phyloP scores from a whole-genome alignment of 2,888 invertebrate genomes.

The Drosophila tanythrix region DNA sequence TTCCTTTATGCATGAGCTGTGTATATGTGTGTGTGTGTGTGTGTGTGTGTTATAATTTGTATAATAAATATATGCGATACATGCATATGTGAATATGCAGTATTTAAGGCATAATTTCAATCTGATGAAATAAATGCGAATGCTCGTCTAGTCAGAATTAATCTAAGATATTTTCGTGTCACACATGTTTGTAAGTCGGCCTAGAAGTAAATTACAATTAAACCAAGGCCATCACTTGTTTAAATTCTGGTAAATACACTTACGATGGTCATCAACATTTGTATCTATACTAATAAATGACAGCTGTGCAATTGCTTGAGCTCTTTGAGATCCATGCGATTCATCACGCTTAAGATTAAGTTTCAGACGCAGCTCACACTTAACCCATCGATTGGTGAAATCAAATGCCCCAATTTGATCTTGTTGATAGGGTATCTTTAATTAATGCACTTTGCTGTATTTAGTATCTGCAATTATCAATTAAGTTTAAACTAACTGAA shows the following conservation, averaged over 20 bases:
- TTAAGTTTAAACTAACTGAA: neutral
- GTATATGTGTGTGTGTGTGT: constrained; percentile 17
- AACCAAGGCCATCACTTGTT: neutral
- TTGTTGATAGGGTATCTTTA: neutral
- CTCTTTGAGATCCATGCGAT: neutral
- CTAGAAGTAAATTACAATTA: neutral
- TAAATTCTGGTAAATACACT: neutral
- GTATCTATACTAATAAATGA: neutral
- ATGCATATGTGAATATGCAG: neutral
- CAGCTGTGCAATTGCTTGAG: neutral
- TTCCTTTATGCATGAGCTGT: constrained; percentile 43
- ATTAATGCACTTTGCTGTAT: neutral
- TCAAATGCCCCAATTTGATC: neutral
- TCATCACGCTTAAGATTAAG: neutral
- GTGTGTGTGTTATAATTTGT: constrained; percentile 27
- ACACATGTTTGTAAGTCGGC: neutral
- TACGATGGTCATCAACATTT: neutral
- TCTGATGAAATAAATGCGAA: neutral
- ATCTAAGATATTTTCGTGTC: neutral
- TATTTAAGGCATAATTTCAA: neutral
- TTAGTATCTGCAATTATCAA: neutral
- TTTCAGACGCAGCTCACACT: neutral
- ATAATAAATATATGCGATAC: constrained; percentile 17
- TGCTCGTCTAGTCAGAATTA: neutral
- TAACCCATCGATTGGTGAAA: neutral